phyloP scores from a whole-genome alignment of 2,888 invertebrate species.

The Yponomeuta sedellus region DNA sequence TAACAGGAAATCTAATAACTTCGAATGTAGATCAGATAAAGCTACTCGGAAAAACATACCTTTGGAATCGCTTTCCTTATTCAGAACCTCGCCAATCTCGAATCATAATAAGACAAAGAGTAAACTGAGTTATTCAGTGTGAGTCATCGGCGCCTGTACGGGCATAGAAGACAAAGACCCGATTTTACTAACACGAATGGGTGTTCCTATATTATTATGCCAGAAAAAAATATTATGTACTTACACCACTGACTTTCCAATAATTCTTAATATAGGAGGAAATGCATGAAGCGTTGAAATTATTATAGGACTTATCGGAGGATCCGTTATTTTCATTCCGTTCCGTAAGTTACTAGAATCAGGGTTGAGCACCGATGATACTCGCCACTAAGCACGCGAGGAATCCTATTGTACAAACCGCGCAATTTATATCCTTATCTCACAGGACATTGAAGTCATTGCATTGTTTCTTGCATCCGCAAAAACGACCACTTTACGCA shows the following conservation, averaged over 20 bases:
- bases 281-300: neutral
- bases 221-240: neutral
- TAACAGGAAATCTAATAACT: no score
- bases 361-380: neutral
- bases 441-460: neutral
- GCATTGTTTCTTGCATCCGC: conserved; percentile 12
- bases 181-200: neutral
- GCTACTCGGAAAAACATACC: neutral
- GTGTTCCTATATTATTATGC: neutral
- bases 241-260: neutral
- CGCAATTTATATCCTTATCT: conserved; percentile 15
- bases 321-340: neutral
- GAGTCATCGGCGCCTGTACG: conserved; percentile 43
- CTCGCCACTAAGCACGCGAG: conserved; percentile 6
- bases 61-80: conserved; percentile 11
- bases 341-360: neutral
- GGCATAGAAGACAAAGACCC: neutral
- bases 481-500: conserved; percentile 10
- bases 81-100: neutral
- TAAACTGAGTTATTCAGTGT: conserved; percentile 47
- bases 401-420: conserved; percentile 14
- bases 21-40: neutral
- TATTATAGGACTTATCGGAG: neutral
- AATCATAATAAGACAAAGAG: conserved; percentile 3
- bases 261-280: neutral